A percentile compares a stretch with the other conserved stretches of the same genome.
Evolutionary conservation across 2,888 invertebrate species (phyloP).

Genomic region (Ormia ochracea): DNA sequence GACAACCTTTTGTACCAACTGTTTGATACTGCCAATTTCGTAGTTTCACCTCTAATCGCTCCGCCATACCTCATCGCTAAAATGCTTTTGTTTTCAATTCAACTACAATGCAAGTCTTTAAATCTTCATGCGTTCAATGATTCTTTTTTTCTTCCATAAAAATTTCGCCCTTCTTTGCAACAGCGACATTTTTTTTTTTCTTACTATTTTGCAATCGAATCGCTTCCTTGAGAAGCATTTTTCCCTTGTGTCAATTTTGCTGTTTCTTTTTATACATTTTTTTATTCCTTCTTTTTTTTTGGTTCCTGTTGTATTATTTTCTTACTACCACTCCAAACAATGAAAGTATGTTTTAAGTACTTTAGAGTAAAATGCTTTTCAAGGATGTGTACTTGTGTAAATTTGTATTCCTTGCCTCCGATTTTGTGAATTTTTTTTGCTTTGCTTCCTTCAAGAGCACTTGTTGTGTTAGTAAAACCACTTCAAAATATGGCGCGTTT

Average conservation of each 20-base stretch:
- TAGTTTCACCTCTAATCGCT: too few relatives aligned
- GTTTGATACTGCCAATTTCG: too few relatives aligned
- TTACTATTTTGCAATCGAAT: slow-evolving; percentile 7
- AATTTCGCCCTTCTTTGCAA: background rate
- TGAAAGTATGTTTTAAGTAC: slow-evolving; percentile 62
- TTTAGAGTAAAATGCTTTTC: slow-evolving; percentile 71
- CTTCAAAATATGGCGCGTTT: slow-evolving; percentile 76
- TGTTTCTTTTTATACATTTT: background rate
- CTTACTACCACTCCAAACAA: slow-evolving; percentile 54
- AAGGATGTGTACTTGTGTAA: slow-evolving; percentile 72
- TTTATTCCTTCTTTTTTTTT: background rate
- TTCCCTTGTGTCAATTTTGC: slow-evolving; percentile 6
- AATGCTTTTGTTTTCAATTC: too few relatives aligned
- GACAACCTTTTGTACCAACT: too few relatives aligned
- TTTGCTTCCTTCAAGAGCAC: slow-evolving; percentile 69
- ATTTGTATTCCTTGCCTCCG: slow-evolving; percentile 37
- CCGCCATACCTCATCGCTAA: too few relatives aligned
- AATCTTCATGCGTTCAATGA: background rate
- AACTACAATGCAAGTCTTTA: too few relatives aligned
- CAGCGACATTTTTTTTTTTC: slow-evolving; percentile 5
- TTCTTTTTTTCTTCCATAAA: background rate
- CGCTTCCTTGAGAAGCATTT: slow-evolving; percentile 46
- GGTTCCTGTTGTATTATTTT: slow-evolving; percentile 44
- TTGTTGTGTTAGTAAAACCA: slow-evolving; percentile 75
- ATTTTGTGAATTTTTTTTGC: slow-evolving; percentile 4